phyloP scores from a whole-genome alignment of 2,888 invertebrate genomes.

The Lycia hirtaria region DNA sequence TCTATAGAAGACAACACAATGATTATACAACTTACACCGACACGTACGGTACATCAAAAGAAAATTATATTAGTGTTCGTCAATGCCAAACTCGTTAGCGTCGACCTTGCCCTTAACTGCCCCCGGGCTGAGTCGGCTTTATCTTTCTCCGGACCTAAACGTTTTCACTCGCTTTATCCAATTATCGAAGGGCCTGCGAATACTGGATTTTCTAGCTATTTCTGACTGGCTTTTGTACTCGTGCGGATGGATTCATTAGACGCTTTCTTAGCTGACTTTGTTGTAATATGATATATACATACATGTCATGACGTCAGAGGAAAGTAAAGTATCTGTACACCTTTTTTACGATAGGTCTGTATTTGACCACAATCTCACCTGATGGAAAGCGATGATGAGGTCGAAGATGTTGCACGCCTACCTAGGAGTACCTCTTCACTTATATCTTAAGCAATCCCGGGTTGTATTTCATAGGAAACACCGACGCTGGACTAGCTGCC shows the following conservation, averaged over 20 bases:
- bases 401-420: too few species aligned
- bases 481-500: too few species aligned
- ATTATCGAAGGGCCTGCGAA: conserved; percentile 30
- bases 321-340: not conserved
- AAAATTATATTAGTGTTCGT: conserved; percentile 24
- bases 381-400: too few species aligned
- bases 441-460: too few species aligned
- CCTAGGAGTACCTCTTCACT: too few species aligned
- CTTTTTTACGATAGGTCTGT: too few species aligned
- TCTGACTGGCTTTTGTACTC: conserved; percentile 20
- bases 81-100: conserved; percentile 29
- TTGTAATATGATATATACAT: conserved; percentile 1
- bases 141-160: conserved; percentile 23
- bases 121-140: conserved; percentile 20
- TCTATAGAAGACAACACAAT: too few species aligned
- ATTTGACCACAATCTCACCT: too few species aligned
- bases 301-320: not conserved
- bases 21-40: too few species aligned
- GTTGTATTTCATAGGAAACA: too few species aligned
- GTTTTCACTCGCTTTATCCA: conserved; percentile 32
- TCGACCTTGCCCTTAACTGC: conserved; percentile 32
- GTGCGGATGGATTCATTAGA: conserved; percentile 8
- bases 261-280: conserved; percentile 13
- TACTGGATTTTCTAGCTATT: conserved; percentile 31
- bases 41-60: not conserved